These are phyloP conservation scores for Drosophila willistoni DNA, from an alignment of 1,140 invertebrate species.

Conservation along the genomic window DNA sequence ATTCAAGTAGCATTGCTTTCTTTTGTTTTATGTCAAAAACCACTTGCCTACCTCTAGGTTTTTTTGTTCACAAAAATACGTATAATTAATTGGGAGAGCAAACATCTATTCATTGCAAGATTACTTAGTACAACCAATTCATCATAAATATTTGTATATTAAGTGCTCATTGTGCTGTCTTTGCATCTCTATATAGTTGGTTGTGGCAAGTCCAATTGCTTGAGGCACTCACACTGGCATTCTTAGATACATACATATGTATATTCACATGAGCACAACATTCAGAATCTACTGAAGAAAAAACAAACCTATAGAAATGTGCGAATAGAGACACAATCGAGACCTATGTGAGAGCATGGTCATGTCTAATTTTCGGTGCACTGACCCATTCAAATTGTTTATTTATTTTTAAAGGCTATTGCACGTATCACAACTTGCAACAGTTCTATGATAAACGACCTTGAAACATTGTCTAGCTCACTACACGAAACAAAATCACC, in stretches of 20 bases:
- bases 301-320: neutral
- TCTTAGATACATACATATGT: slow-evolving; percentile 14
- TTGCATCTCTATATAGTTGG: slow-evolving; percentile 35
- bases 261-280: neutral
- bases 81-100: slow-evolving; percentile 4
- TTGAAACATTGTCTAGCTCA: slow-evolving; percentile 3
- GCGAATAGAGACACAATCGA: neutral
- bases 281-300: slow-evolving; percentile 11
- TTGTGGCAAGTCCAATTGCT: slow-evolving; percentile 40
- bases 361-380: slow-evolving; percentile 1
- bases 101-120: neutral
- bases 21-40: neutral
- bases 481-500: slow-evolving; percentile 2
- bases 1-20: neutral
- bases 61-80: neutral
- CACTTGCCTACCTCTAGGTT: slow-evolving; percentile 2
- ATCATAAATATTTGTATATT: neutral
- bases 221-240: slow-evolving; percentile 9
- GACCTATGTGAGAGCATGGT: slow-evolving; percentile 1
- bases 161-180: slow-evolving; percentile 5
- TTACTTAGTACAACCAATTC: slow-evolving; percentile 10
- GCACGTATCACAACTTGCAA: slow-evolving; percentile 2
- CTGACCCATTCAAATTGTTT: slow-evolving; percentile 9
- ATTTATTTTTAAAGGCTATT: slow-evolving; percentile 10
- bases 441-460: slow-evolving; percentile 4